Conservation (phyloP, 2,797 vertebrate genomes). For the Cuniculus paca region DNA sequence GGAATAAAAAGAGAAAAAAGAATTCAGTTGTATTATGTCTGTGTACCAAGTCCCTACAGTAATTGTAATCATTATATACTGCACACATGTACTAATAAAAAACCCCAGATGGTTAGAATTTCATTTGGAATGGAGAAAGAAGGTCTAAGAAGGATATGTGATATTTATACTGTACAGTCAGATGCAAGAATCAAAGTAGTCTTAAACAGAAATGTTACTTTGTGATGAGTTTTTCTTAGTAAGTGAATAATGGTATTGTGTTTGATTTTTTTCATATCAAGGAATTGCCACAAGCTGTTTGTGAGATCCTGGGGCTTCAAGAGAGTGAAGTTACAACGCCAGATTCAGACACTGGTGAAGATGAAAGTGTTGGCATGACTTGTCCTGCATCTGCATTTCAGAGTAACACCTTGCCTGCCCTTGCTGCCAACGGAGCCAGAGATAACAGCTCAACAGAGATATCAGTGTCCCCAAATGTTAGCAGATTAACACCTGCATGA, state of each 20-base stretch:
- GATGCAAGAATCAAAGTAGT: not conserved
- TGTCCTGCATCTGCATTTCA: slow-evolving; percentile 77
- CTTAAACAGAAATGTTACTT: slow-evolving; percentile 44
- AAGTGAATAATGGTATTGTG: slow-evolving; percentile 9
- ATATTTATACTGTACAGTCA: not conserved
- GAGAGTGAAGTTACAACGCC: slow-evolving; percentile 82
- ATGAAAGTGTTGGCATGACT: slow-evolving; percentile 84
- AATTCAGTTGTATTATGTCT: not conserved
- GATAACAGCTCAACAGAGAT: slow-evolving; percentile 84
- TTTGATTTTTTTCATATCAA: slow-evolving; percentile 74
- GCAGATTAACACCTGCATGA: slow-evolving; percentile 90
- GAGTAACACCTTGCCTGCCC: slow-evolving; percentile 79
- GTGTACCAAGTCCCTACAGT: not conserved
- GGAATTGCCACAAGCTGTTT: slow-evolving; percentile 94
- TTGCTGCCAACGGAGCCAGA: slow-evolving; percentile 89
- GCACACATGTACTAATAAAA: not conserved
- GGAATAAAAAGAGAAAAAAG: not conserved
- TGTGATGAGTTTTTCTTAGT: slow-evolving; percentile 43
- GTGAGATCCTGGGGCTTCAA: slow-evolving; percentile 93
- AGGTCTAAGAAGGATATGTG: not conserved
- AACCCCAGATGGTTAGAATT: slow-evolving; percentile 11
- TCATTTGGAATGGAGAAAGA: slow-evolving; percentile 33
- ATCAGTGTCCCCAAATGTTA: slow-evolving; percentile 86
- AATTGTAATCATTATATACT: not conserved
- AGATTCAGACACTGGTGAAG: slow-evolving; percentile 86